Evolutionary conservation across 1,140 invertebrate species (phyloP), one percentile per base, ranked within the genome.

Genomic region (Armadillidium nasatum): DNA sequence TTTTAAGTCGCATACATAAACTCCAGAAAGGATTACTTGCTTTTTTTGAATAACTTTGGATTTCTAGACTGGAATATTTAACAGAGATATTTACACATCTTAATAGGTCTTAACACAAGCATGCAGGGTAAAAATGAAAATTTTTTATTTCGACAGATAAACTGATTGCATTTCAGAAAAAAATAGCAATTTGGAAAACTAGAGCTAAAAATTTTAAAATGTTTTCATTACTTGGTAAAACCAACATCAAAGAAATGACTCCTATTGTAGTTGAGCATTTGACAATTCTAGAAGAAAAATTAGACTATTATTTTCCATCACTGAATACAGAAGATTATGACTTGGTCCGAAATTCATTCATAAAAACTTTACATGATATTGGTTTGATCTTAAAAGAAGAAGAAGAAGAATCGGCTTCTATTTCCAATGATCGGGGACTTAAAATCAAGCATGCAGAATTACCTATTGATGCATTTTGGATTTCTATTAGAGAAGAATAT

Each of bases 1-100:
- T 75, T 10, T 45, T 75, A 11, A 21, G 10, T 50, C 68, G 74
- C 33, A 66, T 75, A 45, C 43, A 23, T 44, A 66, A 75, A 33
- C 50, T 75, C 71, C 60, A 71, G 19, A 70, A 75, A 11, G 4
- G 71, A 71, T n/a, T 71, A 71, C 23, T 75, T 71, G 43, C 67
- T 33, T 75, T 75, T 75, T 75, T 72, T 50, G 10, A 70, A 71
- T 33, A 75, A 44, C 15, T 44, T 70, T 75, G 23, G 33, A 70
- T 44, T 44, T 11, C 60, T 21, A 75, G 50, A 71, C 23, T 75
- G 68, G 44, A 44, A 71, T 71, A 75, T 70, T 69, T 75, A 54
- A 22, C 74, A 11, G 74, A 75, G 73, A 71, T 75, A 23, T 75
- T n/a, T n/a, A n/a, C n/a, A 72, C 66, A 75, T 44, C 66, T 75